Conservation (phyloP, 2,888 invertebrate species). For the Sinotaia quadrata region DNA sequence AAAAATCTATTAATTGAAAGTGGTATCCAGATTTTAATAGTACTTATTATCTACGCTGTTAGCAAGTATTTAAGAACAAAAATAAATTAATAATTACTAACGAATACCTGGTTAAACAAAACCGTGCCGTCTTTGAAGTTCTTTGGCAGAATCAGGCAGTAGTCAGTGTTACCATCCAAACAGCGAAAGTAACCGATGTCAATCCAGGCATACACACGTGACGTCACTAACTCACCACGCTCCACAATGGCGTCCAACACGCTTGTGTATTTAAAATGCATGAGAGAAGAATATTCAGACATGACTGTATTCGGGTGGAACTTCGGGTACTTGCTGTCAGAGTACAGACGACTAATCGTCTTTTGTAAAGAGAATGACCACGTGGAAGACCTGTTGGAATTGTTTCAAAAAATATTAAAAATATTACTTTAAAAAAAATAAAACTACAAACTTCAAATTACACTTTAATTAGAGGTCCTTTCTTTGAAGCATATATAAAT, state of each 20-base stretch:
- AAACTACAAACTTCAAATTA: too few species aligned
- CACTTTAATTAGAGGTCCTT: too few species aligned
- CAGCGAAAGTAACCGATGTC: constrained; percentile 50
- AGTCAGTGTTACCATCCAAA: constrained; percentile 24
- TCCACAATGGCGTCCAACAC: constrained; percentile 34
- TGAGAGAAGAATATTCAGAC: constrained; percentile 46
- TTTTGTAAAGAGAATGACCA: constrained; percentile 44
- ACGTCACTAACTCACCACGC: constrained; percentile 31
- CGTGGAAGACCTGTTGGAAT: constrained; percentile 6
- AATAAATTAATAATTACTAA: not conserved
- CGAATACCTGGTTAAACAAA: not conserved
- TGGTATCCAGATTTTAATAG: too few species aligned
- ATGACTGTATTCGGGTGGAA: constrained; percentile 49
- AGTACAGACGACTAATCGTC: constrained; percentile 36
- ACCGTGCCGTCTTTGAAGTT: not conserved
- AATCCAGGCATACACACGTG: constrained; percentile 47
- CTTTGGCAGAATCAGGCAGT: constrained; percentile 29
- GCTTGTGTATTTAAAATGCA: constrained; percentile 49
- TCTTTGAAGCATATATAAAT: too few species aligned
- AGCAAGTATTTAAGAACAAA: too few species aligned
- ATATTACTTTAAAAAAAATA: too few species aligned
- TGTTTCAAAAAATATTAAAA: too few species aligned
- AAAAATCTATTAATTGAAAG: too few species aligned
- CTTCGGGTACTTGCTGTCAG: constrained; percentile 42
- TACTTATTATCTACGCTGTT: too few species aligned